Base-by-base conservation (phyloP, 2,888 invertebrate genomes). In the Drosophila anomelani region DNA sequence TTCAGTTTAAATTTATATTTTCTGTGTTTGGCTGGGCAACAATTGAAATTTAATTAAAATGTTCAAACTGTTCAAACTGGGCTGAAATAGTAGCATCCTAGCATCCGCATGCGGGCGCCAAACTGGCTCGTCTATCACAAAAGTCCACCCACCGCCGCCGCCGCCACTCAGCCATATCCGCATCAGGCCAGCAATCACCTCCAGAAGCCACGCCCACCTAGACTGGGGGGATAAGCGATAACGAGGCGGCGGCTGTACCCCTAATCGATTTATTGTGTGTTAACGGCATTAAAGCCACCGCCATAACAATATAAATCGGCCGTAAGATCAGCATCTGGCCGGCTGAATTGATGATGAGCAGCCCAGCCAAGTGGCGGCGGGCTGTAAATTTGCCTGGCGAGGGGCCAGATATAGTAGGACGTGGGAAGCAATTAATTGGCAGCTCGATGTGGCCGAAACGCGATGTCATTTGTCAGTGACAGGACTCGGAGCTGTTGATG, bases 261-360 rank as follows among this genome's bases (percentile, higher is more conserved):
- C 56, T 84, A 84, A 84, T 89, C 83, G 87, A 84, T 84, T 88
- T 81, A 78, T 81, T 78, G 83, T 74, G 71, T 75, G 88, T 68
- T 67, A 59, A 70, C 61, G 69, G 54, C 62, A 60, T 76, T 78
- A 60, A 84, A 76, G 78, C 74, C 43, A 23, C 49, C 59, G 57
- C 67, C 71, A 68, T 64, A 76, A 70, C 67, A 70, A 73, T 73
- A 69, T 74, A 58, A 66, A 66, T 51, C 56, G 60, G 61, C 63
- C 47, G 41, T 75, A 56, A 70, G 84, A 80, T 74, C 75, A 75
- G 46, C 61, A 58, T 62, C 60, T 68, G 62, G 67, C 51, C 15
- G 36, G 17, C 17, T 53, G 54, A 58, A 64, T 64, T 41, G 54
- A 23, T 49, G 62, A 72, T 74, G 46, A 63, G 51, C 56, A 74